phyloP scores from a whole-genome alignment of 2,113 vertebrate species.

The Cheilinus undulatus region DNA sequence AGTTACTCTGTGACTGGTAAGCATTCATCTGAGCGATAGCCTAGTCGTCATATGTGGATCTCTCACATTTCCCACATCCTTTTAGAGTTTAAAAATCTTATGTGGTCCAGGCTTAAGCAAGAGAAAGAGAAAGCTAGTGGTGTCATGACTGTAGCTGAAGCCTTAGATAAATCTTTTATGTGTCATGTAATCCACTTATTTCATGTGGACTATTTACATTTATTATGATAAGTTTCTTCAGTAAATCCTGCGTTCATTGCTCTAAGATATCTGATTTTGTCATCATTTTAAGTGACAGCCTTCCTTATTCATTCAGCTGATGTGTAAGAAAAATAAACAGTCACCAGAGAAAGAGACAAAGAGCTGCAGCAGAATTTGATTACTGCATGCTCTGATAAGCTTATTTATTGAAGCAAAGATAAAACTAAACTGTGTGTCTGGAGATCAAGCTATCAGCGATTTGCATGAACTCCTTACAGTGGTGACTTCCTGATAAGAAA shows the following conservation, averaged over 20 bases:
- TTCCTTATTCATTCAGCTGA: not conserved
- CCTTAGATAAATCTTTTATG: no score
- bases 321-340: not conserved
- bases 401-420: slow-evolving; percentile 42
- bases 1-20: no score
- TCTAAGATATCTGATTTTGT: not conserved
- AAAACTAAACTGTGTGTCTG: slow-evolving; percentile 22
- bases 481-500: slow-evolving; percentile 20
- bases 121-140: no score
- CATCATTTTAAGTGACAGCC: not conserved
- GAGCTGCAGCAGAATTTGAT: slow-evolving; percentile 27
- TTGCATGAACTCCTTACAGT: not conserved
- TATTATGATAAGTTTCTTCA: not conserved
- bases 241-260: slow-evolving; percentile 5
- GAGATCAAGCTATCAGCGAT: slow-evolving; percentile 17
- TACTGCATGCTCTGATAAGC: slow-evolving; percentile 13
- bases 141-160: no score
- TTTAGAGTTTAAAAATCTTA: no score
- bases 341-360: slow-evolving; percentile 2
- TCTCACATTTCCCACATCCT: no score
- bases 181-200: no score
- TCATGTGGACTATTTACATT: not conserved
- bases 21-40: no score
- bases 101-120: no score
- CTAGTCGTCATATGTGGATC: no score